Evolutionary conservation across 1,140 invertebrate genomes (phyloP).

Genomic region (Physella acuta): DNA sequence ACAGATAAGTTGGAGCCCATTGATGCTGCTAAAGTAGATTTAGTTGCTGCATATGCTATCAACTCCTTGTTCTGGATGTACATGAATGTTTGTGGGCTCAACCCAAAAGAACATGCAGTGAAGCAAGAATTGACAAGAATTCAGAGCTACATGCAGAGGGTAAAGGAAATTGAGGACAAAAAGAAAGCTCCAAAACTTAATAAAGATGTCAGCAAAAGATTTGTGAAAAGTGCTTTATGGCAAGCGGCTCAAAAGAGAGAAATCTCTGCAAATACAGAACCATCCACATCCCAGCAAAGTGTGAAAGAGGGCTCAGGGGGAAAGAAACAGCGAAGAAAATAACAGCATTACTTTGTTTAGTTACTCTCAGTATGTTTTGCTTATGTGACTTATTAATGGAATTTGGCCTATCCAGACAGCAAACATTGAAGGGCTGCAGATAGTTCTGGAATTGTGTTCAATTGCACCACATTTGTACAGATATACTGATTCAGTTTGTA

Average conservation of each 20-base stretch:
- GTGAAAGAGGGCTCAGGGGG: too few species aligned
- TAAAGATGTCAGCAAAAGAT: constrained; percentile 44
- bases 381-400: too few species aligned
- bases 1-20: constrained; percentile 42
- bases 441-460: too few species aligned
- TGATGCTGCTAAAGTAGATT: constrained; percentile 51
- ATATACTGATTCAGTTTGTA: too few species aligned
- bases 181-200: constrained; percentile 52
- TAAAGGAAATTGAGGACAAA: constrained; percentile 53
- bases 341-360: too few species aligned
- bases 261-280: too few species aligned
- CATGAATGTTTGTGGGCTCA: constrained; percentile 53
- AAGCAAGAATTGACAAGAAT: constrained; percentile 54
- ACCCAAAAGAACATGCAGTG: constrained; percentile 53
- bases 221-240: constrained; percentile 53
- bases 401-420: too few species aligned
- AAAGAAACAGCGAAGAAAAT: too few species aligned
- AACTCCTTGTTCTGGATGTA: constrained; percentile 58
- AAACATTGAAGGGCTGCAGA: too few species aligned
- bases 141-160: constrained; percentile 52
- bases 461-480: too few species aligned
- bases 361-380: too few species aligned
- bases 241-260: constrained; percentile 44
- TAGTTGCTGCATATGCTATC: constrained; percentile 50
- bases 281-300: too few species aligned